These are phyloP conservation scores for Melipona bicolor DNA, from an alignment of 2,888 invertebrate species.

Conservation along the genomic window DNA sequence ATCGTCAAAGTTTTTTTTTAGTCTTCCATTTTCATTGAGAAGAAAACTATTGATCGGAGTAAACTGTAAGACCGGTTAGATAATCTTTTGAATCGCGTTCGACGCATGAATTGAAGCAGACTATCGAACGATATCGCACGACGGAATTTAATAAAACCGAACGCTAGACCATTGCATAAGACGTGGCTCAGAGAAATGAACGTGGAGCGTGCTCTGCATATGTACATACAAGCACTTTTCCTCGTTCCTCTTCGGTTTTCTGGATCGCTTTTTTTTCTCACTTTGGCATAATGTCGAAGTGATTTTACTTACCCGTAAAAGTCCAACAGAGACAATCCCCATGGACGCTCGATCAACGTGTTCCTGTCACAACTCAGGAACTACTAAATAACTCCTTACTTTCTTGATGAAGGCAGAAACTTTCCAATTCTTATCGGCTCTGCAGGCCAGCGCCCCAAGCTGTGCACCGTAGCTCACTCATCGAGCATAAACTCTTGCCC, in stretches of 20 bases:
- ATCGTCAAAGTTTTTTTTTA: too few relatives aligned
- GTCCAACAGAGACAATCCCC: too few relatives aligned
- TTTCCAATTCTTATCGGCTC: too few relatives aligned
- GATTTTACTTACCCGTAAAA: too few relatives aligned
- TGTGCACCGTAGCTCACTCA: too few relatives aligned
- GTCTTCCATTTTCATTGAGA: background rate
- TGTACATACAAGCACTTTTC: conserved; percentile 37
- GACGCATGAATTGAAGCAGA: conserved; percentile 10
- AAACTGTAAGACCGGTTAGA: background rate
- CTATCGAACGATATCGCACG: conserved; percentile 61
- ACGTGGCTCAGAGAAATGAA: conserved; percentile 67
- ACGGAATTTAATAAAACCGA: conserved; percentile 71
- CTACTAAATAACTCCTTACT: too few relatives aligned
- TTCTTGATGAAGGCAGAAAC: too few relatives aligned
- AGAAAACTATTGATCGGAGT: background rate
- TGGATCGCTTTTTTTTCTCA: conserved; percentile 15
- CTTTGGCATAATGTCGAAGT: too few relatives aligned
- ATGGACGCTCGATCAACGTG: too few relatives aligned
- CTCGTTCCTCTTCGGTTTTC: conserved; percentile 24
- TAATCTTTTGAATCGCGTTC: background rate
- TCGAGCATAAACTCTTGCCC: too few relatives aligned
- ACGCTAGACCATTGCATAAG: conserved; percentile 52
- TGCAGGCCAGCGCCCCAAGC: too few relatives aligned
- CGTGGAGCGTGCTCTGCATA: conserved; percentile 69
- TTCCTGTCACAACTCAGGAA: too few relatives aligned